Conservation (phyloP, 2,113 vertebrate genomes). For the Numenius arquata region DNA sequence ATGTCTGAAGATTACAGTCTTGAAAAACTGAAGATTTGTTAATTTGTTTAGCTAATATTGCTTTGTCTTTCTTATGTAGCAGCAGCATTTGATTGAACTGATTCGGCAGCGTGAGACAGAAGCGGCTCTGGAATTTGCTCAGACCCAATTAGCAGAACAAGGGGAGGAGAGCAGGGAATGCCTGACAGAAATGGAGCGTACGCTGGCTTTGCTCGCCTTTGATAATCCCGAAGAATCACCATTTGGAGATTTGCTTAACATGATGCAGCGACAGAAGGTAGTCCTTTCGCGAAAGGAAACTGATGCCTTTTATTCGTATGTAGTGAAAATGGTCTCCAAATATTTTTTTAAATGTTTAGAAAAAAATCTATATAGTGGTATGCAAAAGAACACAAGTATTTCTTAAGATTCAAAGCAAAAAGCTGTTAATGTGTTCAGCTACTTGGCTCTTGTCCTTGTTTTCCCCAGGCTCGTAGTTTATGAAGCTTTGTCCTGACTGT, state of each 20-base stretch:
- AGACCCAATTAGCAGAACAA: constrained; percentile 96
- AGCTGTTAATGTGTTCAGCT: not conserved
- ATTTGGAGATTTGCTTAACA: constrained; percentile 95
- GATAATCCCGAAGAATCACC: constrained; percentile 97
- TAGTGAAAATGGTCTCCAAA: not conserved
- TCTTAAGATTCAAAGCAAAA: not conserved
- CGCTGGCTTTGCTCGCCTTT: constrained; percentile 91
- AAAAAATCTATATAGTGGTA: not conserved
- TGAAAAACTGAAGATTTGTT: not conserved
- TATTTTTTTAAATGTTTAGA: not conserved
- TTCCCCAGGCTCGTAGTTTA: not conserved
- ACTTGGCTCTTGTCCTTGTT: not conserved
- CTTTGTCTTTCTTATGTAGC: constrained; percentile 69
- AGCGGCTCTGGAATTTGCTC: constrained; percentile 95
- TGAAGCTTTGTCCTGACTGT: not conserved
- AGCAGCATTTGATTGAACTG: constrained; percentile 97
- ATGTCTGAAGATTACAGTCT: not conserved
- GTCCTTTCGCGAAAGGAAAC: not conserved
- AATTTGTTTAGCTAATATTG: not conserved
- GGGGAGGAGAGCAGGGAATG: constrained; percentile 97
- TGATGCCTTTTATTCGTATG: not conserved
- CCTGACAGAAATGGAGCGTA: constrained; percentile 97
- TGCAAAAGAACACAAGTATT: not conserved
- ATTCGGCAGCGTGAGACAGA: constrained; percentile 96
- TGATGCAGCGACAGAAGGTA: constrained; percentile 98